phyloP scores from a whole-genome alignment of 2,113 vertebrate species.

The Tupaia chinensis region DNA sequence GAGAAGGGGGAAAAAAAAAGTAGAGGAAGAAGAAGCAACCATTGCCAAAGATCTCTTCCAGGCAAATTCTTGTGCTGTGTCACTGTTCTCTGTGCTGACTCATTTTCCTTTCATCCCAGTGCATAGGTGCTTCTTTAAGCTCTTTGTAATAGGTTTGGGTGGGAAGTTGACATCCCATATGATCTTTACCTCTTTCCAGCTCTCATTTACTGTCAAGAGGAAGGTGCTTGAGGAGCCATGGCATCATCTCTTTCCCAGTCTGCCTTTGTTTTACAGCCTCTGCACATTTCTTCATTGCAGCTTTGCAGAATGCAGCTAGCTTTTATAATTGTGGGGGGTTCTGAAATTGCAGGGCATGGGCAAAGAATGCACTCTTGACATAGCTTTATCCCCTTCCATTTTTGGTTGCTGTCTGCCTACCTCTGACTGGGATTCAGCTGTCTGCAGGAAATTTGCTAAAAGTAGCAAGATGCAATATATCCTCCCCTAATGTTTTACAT shows the following conservation, averaged over 20 bases:
- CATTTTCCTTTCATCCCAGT: slow-evolving; percentile 41
- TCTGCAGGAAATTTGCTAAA: slow-evolving; percentile 30
- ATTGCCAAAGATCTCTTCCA: background rate
- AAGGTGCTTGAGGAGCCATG: slow-evolving; percentile 1
- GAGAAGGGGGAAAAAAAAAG: too few species aligned
- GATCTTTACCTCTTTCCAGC: slow-evolving; percentile 18
- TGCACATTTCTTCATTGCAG: slow-evolving; percentile 6
- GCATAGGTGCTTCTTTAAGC: slow-evolving; percentile 19
- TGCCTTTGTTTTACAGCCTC: background rate
- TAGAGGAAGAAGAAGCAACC: background rate
- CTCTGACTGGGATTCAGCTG: background rate
- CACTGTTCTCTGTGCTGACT: slow-evolving; percentile 43
- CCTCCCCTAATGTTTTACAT: background rate
- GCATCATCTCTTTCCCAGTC: slow-evolving; percentile 9
- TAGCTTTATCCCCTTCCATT: slow-evolving; percentile 36
- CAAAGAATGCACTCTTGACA: background rate
- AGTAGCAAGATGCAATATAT: slow-evolving; percentile 33
- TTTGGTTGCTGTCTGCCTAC: slow-evolving; percentile 33
- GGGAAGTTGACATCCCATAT: background rate
- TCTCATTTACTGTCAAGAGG: slow-evolving; percentile 46
- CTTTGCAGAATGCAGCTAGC: background rate
- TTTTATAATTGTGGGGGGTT: background rate
- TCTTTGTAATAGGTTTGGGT: slow-evolving; percentile 38
- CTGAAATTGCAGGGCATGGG: slow-evolving; percentile 29
- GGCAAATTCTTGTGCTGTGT: slow-evolving; percentile 21